Conservation (phyloP, 2,888 invertebrate genomes). For the Melangyna quadrimaculata region DNA sequence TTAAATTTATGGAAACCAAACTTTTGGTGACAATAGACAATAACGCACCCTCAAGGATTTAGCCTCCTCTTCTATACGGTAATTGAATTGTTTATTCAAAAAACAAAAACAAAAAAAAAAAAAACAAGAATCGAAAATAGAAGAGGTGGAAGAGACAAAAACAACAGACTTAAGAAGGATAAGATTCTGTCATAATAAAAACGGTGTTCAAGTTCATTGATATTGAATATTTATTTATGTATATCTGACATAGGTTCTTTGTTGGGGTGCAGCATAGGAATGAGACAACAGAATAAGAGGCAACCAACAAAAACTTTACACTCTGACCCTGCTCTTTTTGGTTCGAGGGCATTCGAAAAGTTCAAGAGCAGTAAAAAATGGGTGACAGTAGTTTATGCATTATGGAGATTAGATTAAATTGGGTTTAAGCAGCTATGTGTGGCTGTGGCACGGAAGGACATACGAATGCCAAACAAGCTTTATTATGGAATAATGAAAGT, state of each 20-base stretch:
- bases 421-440: neutral
- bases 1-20: constrained; percentile 45
- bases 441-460: neutral
- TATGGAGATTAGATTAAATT: constrained; percentile 34
- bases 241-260: neutral
- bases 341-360: constrained; percentile 16
- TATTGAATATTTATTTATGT: constrained; percentile 38
- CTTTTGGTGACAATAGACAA: constrained; percentile 52
- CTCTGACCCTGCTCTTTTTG: constrained; percentile 4
- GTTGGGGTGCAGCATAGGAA: neutral
- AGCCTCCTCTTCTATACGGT: constrained; percentile 11
- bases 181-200: constrained; percentile 27
- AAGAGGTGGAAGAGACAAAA: neutral
- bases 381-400: constrained; percentile 30
- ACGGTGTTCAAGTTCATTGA: constrained; percentile 53
- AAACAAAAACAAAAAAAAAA: neutral
- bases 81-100: constrained; percentile 55
- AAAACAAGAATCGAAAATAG: neutral
- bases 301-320: neutral
- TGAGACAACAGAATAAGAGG: neutral
- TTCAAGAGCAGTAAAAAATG: constrained; percentile 21
- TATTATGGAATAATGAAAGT: constrained; percentile 8
- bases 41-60: constrained; percentile 28
- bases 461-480: neutral
- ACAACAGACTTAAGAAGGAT: constrained; percentile 24